Evolutionary conservation across 2,113 vertebrate species (phyloP), one percentile per base, ranked within the genome.

Genomic region (Anolis carolinensis): DNA sequence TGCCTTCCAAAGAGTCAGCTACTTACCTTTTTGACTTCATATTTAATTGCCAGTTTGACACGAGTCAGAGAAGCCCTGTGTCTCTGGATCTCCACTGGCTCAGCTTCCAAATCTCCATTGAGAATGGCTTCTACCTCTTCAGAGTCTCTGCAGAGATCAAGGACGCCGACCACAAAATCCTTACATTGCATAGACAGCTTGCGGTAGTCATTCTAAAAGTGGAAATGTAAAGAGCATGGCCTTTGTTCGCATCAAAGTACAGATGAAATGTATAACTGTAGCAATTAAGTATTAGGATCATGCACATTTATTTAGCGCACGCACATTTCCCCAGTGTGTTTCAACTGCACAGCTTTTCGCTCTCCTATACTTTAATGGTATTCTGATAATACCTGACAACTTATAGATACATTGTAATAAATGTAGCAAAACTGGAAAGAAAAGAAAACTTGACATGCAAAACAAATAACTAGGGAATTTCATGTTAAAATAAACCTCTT

Each of bases 181-280:
- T 98, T 98, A 96, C 98, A 98, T 85, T 98, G 98, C 97, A 98
- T 98, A 81, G 98, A 98, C 87, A 98, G 95, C 93, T 98, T 98
- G 86, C 97, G 97, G 9, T 98, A 98, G 94, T 98, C 97, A n/a
- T 98, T 98, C 98, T 98, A 90, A 44, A 88, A 83, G 5, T 71
- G 85, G 79, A 89, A 14, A 30, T 55, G 67, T 9, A 85, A 30
- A 86, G 13, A 76, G 89, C 63, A 67, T 0, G 4, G 80, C 63
- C 67, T 34, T 73, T 16, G 67, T 20, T 68, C 65, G 80, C 1
- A 7, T 65, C 11, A 90, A 16, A 84, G 70, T 39, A 55, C 65
- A 73, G 39, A 25, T 32, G 36, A 80, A 34, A 75, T 63, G 59
- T 44, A n/a, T 18, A 74, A 86, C 3, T 50, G 27, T 81, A 76